These are phyloP conservation scores for Ephydatia muelleri DNA, from an alignment of 37 sponge, comb jelly and placozoan species.

Conservation along the genomic window DNA sequence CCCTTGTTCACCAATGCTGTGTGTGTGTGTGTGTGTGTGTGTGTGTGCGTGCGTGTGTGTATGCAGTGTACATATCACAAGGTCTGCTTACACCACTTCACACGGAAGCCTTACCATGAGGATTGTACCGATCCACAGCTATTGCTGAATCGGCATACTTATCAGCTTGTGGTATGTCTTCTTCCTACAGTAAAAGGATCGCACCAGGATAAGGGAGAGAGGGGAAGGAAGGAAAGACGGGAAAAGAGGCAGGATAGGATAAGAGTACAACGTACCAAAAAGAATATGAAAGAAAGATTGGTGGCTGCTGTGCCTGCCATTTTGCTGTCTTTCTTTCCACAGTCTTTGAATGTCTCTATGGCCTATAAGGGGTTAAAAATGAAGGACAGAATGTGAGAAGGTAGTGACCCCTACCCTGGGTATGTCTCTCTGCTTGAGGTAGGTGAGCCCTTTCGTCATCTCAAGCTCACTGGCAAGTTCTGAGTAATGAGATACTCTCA, in stretches of 20 bases:
- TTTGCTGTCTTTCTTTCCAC: slow-evolving; percentile 93
- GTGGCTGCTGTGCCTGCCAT: slow-evolving; percentile 95
- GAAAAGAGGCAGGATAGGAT: neutral
- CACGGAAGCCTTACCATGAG: slow-evolving; percentile 56
- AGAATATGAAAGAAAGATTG: slow-evolving; percentile 91
- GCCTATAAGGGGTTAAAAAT: slow-evolving; percentile 44
- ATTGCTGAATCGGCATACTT: slow-evolving; percentile 90
- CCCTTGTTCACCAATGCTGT: slow-evolving; percentile 95
- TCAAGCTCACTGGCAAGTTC: slow-evolving; percentile 94
- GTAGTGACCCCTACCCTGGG: neutral
- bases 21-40: slow-evolving; percentile 6
- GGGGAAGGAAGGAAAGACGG: neutral
- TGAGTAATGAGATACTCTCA: slow-evolving; percentile 73
- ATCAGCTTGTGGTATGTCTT: slow-evolving; percentile 81
- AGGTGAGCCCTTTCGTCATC: slow-evolving; percentile 93
- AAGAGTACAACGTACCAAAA: slow-evolving; percentile 57
- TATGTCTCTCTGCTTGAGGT: slow-evolving; percentile 85
- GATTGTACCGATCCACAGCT: slow-evolving; percentile 86
- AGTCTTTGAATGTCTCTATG: slow-evolving; percentile 89
- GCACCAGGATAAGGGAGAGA: neutral
- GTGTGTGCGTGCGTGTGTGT: slow-evolving; percentile 6
- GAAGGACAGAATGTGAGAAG: too few species aligned
- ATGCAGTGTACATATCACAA: neutral
- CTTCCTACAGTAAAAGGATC: slow-evolving; percentile 46
- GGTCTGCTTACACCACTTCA: neutral